Percentiles rank a stretch among this genome's conserved stretches.
phyloP scores from a whole-genome alignment of 2,797 vertebrate species.

The Meriones psammophilus region DNA sequence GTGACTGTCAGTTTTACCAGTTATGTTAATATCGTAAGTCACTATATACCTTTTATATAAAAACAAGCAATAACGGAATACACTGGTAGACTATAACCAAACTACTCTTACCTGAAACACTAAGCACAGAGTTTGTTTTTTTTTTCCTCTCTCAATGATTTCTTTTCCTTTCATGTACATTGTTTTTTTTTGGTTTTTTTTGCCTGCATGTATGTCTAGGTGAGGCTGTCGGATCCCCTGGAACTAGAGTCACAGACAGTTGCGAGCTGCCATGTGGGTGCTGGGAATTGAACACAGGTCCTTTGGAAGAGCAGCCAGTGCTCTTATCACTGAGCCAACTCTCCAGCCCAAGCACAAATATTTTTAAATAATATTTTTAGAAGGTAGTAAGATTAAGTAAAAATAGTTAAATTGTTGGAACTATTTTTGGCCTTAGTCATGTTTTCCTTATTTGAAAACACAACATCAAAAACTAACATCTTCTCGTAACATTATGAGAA shows the following conservation, averaged over 20 bases:
- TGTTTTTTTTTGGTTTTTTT: too few species aligned
- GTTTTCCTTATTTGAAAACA: constrained; percentile 49
- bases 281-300: too few species aligned
- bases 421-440: constrained; percentile 37
- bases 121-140: background rate
- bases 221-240: too few species aligned
- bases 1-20: constrained; percentile 28
- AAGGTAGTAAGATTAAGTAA: constrained; percentile 27
- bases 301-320: too few species aligned
- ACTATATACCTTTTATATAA: constrained; percentile 3
- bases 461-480: background rate
- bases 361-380: constrained; percentile 47
- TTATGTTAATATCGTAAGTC: background rate
- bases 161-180: too few species aligned
- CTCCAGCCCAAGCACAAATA: background rate
- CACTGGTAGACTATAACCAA: background rate
- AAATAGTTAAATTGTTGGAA: constrained; percentile 12
- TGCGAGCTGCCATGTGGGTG: too few species aligned
- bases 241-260: too few species aligned
- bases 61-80: background rate
- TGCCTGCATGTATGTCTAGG: too few species aligned
- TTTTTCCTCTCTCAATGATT: too few species aligned
- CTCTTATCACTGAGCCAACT: too few species aligned
- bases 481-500: background rate
- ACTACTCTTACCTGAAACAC: background rate